Base-by-base conservation (phyloP, 2,113 vertebrate species). In the Chelonoidis abingdonii region DNA sequence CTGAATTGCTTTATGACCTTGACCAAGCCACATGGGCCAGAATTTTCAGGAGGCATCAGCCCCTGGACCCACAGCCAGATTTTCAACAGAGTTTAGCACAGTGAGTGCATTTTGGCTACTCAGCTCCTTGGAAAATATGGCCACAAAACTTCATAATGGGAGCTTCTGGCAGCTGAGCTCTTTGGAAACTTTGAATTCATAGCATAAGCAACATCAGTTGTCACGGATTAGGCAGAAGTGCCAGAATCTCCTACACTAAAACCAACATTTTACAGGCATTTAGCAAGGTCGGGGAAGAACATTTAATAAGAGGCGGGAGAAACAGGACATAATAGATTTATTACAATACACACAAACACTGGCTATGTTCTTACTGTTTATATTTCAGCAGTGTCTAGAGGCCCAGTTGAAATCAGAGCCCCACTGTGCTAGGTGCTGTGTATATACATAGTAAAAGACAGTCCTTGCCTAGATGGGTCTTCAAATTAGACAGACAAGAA, bases 371-470 rank as follows among this genome's bases (percentile, higher is more conserved):
- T 5, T 88, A 75, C 13, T 29, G 31, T 24, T 76, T 80, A 1
- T 5, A 88, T 7, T 35, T 84, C 4, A 69, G 7, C 56, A 93
- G 88, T 31, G 62, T 31, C 49, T 21, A 56, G 79, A 53, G 92
- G 93, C 49, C 72, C 3, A 81, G 72, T 7, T 62, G 81, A 24
- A 62, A 21, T 5, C 0, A 0, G 88, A 14, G 79, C 57, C 38
- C 84, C 44, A 44, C 29, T 83, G 21, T 24, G 50, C 5, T 1
- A 52, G 53, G 5, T 4, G 49, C n/a, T 41, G 79, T 1, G 0
- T 49, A 81, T 8, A 27, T 6, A 44, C 21, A 76, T 44, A 76
- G 24, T 44, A 41, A 76, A 76, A 44, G 72, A 44, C 41, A 13
- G 22, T 25, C 22, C 72, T 76, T 25, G 10, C 22, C 38, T 22